Percentiles rank a stretch among this genome's conserved stretches.
These are phyloP conservation scores for Dysidea cf. avara DNA, from an alignment of 37 sponge, comb jelly and placozoan genomes.

Conservation along the genomic window DNA sequence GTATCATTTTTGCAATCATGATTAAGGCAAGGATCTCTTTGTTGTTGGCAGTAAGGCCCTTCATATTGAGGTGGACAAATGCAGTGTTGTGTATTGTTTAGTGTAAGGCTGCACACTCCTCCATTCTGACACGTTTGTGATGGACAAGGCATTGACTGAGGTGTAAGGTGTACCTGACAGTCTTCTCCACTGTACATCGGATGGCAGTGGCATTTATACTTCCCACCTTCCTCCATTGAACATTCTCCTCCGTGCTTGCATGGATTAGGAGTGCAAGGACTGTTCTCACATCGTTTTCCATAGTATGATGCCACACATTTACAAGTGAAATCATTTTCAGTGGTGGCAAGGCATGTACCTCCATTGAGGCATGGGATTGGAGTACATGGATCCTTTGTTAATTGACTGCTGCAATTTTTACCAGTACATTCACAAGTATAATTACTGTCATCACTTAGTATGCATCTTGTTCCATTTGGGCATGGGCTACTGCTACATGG, in stretches of 20 bases:
- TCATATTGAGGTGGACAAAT: too few species aligned
- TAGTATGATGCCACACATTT: background rate
- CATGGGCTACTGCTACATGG: slow-evolving; percentile 3
- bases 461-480: slow-evolving; percentile 1
- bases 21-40: too few species aligned
- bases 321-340: background rate
- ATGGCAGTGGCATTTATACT: slow-evolving; percentile 1
- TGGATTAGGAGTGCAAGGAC: slow-evolving; percentile 21
- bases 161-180: background rate
- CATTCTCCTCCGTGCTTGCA: slow-evolving; percentile 34
- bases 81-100: too few species aligned
- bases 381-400: background rate
- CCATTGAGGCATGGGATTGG: slow-evolving; percentile 17
- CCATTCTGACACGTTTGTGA: background rate
- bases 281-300: slow-evolving; percentile 13
- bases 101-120: background rate
- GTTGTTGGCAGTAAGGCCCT: too few species aligned
- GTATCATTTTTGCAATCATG: too few species aligned
- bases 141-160: slow-evolving; percentile 3
- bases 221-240: background rate
- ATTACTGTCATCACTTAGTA: background rate
- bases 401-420: background rate
- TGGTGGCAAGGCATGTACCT: background rate
- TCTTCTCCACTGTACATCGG: background rate
- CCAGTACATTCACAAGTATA: background rate